phyloP scores from a whole-genome alignment of 2,113 vertebrate species.

The Pelvicachromis taeniatus region DNA sequence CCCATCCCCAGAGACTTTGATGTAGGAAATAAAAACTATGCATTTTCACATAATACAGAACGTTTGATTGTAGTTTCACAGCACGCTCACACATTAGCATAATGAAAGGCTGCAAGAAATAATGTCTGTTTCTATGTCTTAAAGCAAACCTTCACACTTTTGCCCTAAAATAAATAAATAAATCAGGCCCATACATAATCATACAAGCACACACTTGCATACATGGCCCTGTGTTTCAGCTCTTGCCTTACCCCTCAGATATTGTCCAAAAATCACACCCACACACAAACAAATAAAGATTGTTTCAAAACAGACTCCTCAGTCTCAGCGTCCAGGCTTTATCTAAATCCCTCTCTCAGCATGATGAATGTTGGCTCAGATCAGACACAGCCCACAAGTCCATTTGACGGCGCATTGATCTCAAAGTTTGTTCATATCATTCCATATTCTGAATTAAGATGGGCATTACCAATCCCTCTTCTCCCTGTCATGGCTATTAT shows the following conservation, averaged over 20 bases:
- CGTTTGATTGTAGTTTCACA: neutral
- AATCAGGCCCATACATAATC: neutral
- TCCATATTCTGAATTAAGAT: constrained; percentile 8
- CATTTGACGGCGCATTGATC: constrained; percentile 45
- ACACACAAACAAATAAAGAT: constrained; percentile 9
- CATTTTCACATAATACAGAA: neutral
- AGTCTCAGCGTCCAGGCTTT: constrained; percentile 7
- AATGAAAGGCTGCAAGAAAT: neutral
- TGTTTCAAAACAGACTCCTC: constrained; percentile 5
- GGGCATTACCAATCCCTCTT: neutral
- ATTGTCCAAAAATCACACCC: constrained; percentile 14
- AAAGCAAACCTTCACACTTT: neutral
- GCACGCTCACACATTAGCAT: neutral
- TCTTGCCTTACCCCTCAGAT: neutral
- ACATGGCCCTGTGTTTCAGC: neutral
- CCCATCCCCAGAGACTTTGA: neutral
- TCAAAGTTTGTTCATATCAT: constrained; percentile 25
- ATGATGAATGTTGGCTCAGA: constrained; percentile 45
- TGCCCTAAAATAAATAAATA: neutral
- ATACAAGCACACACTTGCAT: neutral
- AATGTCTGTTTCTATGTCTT: neutral
- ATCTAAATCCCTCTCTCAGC: constrained; percentile 38
- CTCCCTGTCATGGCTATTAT: constrained; percentile 1
- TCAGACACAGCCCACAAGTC: constrained; percentile 28
- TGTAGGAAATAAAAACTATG: neutral